Evolutionary conservation across 2,113 vertebrate genomes (phyloP).

Genomic region (Paratilapia polleni): DNA sequence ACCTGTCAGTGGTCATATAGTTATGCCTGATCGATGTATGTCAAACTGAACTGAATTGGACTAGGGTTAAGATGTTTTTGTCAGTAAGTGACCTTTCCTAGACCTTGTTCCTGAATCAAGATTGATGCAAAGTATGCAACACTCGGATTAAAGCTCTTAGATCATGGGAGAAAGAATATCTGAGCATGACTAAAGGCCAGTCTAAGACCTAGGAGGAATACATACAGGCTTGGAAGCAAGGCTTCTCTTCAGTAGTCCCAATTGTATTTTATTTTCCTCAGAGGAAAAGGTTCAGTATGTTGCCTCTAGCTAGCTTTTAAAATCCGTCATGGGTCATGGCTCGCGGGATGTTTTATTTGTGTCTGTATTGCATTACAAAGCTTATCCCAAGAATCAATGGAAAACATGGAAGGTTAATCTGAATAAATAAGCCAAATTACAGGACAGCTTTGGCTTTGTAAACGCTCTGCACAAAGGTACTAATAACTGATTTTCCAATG

Average conservation of each 20-base stretch:
- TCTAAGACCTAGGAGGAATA: background rate
- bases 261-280: background rate
- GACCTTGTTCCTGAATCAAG: slow-evolving; percentile 64
- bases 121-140: slow-evolving; percentile 66
- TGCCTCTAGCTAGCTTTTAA: slow-evolving; percentile 20
- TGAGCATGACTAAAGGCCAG: slow-evolving; percentile 33
- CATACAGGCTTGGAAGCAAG: background rate
- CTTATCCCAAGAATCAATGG: background rate
- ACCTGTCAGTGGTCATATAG: no score
- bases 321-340: slow-evolving; percentile 15
- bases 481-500: background rate
- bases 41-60: background rate
- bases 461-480: background rate
- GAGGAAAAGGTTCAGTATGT: slow-evolving; percentile 20
- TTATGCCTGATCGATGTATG: no score
- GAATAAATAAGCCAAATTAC: background rate
- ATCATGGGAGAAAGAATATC: slow-evolving; percentile 35
- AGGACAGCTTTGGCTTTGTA: background rate
- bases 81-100: slow-evolving; percentile 57
- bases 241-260: background rate
- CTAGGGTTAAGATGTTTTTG: slow-evolving; percentile 55
- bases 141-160: slow-evolving; percentile 43
- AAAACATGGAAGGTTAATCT: background rate
- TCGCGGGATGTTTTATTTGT: slow-evolving; percentile 1
- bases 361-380: slow-evolving; percentile 1